Evolutionary conservation across 2,113 vertebrate species (phyloP).

Genomic region (Aptenodytes patagonicus): DNA sequence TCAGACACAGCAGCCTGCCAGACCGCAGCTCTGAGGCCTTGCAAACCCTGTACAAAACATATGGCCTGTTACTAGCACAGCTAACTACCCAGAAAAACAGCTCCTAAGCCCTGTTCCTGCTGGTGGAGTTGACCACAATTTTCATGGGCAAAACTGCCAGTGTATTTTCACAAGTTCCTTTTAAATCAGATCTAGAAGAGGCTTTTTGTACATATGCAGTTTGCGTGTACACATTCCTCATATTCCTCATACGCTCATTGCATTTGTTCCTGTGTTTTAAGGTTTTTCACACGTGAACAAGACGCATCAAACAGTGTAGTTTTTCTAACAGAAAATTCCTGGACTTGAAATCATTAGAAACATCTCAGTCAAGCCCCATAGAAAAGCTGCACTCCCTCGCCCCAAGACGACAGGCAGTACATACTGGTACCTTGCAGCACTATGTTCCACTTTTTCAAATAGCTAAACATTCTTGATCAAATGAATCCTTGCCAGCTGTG

Average conservation of each 20-base stretch:
- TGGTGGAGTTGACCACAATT: not conserved
- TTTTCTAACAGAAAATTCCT: not conserved
- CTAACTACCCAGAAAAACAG: accelerated
- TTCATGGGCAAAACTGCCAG: not conserved
- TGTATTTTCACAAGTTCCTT: not conserved
- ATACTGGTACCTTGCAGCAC: not conserved
- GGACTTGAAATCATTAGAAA: not conserved
- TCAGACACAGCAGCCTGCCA: not conserved
- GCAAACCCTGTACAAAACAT: not conserved
- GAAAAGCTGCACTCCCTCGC: not conserved
- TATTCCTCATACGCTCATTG: too few species aligned
- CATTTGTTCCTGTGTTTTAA: not conserved
- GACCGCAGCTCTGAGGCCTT: not conserved
- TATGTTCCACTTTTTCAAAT: not conserved
- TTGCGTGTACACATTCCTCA: not conserved
- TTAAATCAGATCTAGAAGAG: not conserved
- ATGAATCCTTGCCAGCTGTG: not conserved
- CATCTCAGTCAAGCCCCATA: not conserved
- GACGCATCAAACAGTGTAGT: not conserved
- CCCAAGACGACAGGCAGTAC: accelerated
- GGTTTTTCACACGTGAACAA: not conserved
- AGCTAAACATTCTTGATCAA: not conserved
- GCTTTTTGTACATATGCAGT: not conserved
- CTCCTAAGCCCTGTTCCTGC: not conserved
- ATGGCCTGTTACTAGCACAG: not conserved